Base-by-base conservation (phyloP, 1,140 invertebrate genomes). In the Cylas formicarius region DNA sequence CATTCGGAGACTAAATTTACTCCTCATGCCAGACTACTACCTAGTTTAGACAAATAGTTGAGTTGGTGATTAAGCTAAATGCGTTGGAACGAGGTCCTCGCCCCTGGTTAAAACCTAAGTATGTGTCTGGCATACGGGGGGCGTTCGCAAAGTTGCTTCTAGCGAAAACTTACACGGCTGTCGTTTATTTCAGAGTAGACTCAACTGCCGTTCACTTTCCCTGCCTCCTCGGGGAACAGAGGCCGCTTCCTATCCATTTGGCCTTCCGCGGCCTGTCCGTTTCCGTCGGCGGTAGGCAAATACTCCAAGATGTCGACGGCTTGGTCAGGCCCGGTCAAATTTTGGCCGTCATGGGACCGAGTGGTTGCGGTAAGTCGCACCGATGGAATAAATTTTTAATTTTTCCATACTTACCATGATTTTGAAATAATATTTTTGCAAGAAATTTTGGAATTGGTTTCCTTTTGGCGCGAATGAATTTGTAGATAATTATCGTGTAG, bases 291-390 rank as follows among this genome's bases (percentile, higher is more conserved):
- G 61, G 63, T 34, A 73, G 77, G 45, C 68, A 70, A n/a, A 80
- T 87, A 37, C 72, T 87, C 33, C 69, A 74, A 48, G 78, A 84
- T 66, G 76, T 88, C 53, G 80, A 77, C 58, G 85, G 84, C 19
- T 65, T 81, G 43, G 83, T 84, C 41, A 74, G 77, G 56, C 84
- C 86, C 4, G 86, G 86, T 27, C 80, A 88, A 63, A 68, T 90
- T 13, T 65, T 89, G 47, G 86, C 85, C 45, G 77, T 90, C 14
- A 87, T 90, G 82, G 86, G 86, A 47, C 83, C 86, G 8, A 84
- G 81, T 56, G 86, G 86, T 22, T 69, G 72, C 43, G 87, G 87
- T 23, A 90, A 90, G 24, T 37, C 6, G n/a, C n/a, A n/a, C n/a
- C n/a, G n/a, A n/a, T n/a, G n/a, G n/a, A n/a, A n/a, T n/a, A n/a